Percentiles rank a stretch among this genome's conserved stretches.
These are phyloP conservation scores for Gibbula magus DNA, from an alignment of 2,888 invertebrate genomes.

Conservation along the genomic window DNA sequence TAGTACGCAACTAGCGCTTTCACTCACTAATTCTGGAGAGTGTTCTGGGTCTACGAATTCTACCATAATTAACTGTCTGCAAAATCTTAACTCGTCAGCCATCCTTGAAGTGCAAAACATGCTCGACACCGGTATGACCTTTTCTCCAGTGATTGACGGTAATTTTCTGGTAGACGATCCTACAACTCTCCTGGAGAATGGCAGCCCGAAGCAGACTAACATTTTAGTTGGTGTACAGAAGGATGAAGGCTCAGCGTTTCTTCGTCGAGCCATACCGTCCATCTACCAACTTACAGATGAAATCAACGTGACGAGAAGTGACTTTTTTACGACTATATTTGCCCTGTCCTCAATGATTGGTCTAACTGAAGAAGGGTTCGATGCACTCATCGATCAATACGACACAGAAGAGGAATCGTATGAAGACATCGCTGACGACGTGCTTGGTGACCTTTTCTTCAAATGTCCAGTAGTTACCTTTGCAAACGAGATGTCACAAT, in stretches of 20 bases:
- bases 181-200: conserved; percentile 87
- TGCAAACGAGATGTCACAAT: conserved; percentile 79
- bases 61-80: conserved; percentile 40
- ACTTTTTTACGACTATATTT: background rate
- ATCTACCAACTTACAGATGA: background rate
- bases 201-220: conserved; percentile 89
- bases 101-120: conserved; percentile 27
- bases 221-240: conserved; percentile 91
- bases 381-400: background rate
- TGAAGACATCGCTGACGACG: background rate
- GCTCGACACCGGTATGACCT: conserved; percentile 68
- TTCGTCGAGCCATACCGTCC: background rate
- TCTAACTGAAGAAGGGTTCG: no score
- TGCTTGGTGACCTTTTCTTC: conserved; percentile 81
- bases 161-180: conserved; percentile 91
- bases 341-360: background rate
- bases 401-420: background rate
- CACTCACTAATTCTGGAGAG: conserved; percentile 75
- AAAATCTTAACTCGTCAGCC: conserved; percentile 19
- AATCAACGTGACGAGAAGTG: background rate
- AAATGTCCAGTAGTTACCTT: conserved; percentile 93
- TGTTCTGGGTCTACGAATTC: conserved; percentile 31
- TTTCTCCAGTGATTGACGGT: conserved; percentile 92
- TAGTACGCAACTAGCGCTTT: conserved; percentile 80
- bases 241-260: conserved; percentile 87